Evolutionary conservation across 1,140 invertebrate genomes (phyloP).

Genomic region (Panagrolaimus sp.): DNA sequence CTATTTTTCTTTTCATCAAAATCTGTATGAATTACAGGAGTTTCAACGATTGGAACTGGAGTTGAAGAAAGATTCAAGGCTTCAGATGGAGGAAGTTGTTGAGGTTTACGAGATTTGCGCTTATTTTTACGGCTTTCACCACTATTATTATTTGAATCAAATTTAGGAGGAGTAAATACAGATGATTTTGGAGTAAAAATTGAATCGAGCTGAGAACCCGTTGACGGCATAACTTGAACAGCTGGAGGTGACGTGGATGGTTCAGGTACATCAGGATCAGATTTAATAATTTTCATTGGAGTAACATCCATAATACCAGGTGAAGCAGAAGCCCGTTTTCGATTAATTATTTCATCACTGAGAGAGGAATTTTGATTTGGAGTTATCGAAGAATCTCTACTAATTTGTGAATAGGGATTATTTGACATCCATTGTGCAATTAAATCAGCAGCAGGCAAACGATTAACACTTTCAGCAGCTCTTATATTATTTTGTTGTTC

Average conservation of each 20-base stretch:
- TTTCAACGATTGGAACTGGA: neutral
- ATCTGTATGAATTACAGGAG: neutral
- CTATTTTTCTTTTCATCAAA: conserved; percentile 11
- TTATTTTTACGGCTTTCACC: conserved; percentile 7
- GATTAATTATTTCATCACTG: neutral
- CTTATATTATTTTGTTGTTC: neutral
- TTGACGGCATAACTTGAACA: no score
- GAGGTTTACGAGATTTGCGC: conserved; percentile 15
- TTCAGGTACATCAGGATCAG: neutral
- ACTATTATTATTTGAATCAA: neutral
- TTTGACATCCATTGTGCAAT: neutral
- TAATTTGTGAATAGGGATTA: neutral
- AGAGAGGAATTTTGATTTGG: neutral
- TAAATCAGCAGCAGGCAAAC: neutral
- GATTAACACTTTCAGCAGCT: neutral
- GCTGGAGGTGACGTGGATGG: no score
- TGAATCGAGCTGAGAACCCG: no score
- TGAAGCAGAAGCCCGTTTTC: neutral
- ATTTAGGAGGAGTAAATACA: no score
- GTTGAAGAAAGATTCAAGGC: neutral
- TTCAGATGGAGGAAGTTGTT: conserved; percentile 6
- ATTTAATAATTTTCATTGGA: neutral
- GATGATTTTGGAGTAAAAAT: no score
- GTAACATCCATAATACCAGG: neutral
- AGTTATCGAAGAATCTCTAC: neutral